phyloP scores from a whole-genome alignment of 2,113 vertebrate genomes.

The Zeus faber region DNA sequence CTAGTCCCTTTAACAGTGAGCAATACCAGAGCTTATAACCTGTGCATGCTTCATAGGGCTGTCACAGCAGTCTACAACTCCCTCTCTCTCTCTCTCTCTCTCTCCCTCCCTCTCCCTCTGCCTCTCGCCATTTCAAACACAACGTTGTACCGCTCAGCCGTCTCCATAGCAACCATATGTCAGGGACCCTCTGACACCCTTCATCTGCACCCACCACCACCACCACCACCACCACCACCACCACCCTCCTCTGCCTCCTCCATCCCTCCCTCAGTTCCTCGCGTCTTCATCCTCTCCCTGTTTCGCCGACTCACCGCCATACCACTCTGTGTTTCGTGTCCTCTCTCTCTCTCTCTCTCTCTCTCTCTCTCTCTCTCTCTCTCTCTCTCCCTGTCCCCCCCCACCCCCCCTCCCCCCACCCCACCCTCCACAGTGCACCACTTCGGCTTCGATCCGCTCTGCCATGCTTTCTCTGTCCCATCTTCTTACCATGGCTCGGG shows the following conservation, averaged over 20 bases:
- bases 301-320: no score
- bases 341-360: not conserved
- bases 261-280: conserved; percentile 3
- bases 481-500: conserved; percentile 61
- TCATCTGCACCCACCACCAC: conserved; percentile 67
- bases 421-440: conserved; percentile 50
- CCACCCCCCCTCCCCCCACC: conserved; percentile 39
- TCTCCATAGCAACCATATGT: conserved; percentile 78
- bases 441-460: conserved; percentile 58
- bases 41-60: conserved; percentile 71
- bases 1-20: conserved; percentile 99
- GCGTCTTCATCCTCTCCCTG: not conserved
- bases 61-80: conserved; percentile 52
- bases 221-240: conserved; percentile 31
- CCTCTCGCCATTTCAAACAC: conserved; percentile 55
- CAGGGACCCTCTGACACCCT: conserved; percentile 69
- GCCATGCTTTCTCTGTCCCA: conserved; percentile 64
- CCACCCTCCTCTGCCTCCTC: conserved; percentile 18
- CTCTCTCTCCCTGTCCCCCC: conserved; percentile 14
- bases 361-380: not conserved
- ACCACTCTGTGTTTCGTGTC: not conserved
- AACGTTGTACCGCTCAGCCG: conserved; percentile 59
- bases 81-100: conserved; percentile 55
- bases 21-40: conserved; percentile 83
- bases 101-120: conserved; percentile 66